Evolutionary conservation across 1,140 invertebrate species (phyloP), one percentile per base, ranked within the genome.

Genomic region (Caenorhabditis remanei): DNA sequence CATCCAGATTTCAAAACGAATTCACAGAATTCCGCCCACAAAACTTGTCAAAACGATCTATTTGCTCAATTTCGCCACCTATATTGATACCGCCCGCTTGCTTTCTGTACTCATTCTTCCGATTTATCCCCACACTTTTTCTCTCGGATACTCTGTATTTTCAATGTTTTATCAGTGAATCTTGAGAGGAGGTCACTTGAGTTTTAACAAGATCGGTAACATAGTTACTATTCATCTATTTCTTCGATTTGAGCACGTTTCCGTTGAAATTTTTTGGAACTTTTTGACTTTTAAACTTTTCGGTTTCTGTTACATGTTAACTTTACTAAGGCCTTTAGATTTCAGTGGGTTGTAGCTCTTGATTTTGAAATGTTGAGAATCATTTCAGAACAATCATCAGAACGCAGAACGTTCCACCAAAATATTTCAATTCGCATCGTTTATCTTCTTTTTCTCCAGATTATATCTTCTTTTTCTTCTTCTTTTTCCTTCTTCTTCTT

Each of bases 171-270:
- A 79, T 79, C 71, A 79, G 65, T 43, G 41, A 43, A 71, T 46
- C 65, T 71, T 46, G 65, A 79, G 71, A 50, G 67, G n/a, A 53
- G 46, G 71, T 79, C 71, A 79, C 71, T 79, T 79, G 71, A 79
- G 19, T 53, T 50, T 79, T 79, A 79, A 79, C 71, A 50, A 79
- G 71, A 79, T 79, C 71, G 43, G 43, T 79, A 19, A 19, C 71
- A 79, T 24, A 53, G 71, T 50, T 50, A 79, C 71, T 50, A 79
- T 79, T 43, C 46, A 16, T 19, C 16, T 46, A 46, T 46, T 16
- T 46, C 19, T 71, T 71, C 16, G 40, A 43, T 71, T 71, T 71
- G 65, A n/a, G 65, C 65, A 71, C 65, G 65, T 71, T 71, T 71
- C 9, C 14, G 32, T 32, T 32, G 32, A 32, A 32, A n/a, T 13